Conservation (phyloP, 2,888 invertebrate species). For the Disparrhopalites patrizii region DNA sequence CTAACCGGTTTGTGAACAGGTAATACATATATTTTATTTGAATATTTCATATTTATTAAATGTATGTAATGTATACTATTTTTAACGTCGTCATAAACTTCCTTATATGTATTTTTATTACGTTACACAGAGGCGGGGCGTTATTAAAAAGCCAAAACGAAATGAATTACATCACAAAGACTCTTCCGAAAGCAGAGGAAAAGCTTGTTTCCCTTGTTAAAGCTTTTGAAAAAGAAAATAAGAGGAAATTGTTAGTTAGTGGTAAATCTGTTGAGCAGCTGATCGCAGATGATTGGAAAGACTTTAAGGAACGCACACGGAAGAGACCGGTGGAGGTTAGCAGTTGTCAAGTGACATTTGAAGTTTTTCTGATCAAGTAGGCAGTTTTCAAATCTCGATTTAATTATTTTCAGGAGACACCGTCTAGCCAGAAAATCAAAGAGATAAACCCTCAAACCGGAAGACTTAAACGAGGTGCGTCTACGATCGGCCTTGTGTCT, state of each 20-base stretch:
- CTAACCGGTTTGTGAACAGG: conserved; percentile 13
- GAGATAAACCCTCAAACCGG: too few species aligned
- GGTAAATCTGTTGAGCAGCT: not conserved
- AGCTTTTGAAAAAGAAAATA: conserved; percentile 20
- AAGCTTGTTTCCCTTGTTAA: not conserved
- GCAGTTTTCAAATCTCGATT: too few species aligned
- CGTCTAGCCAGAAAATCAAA: too few species aligned
- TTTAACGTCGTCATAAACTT: not conserved
- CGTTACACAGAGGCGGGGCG: conserved; percentile 2
- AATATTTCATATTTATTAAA: not conserved
- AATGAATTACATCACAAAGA: conserved; percentile 6
- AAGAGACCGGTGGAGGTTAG: not conserved
- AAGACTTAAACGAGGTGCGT: too few species aligned
- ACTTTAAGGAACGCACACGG: not conserved
- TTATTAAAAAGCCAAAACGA: conserved; percentile 20
- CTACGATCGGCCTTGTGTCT: too few species aligned
- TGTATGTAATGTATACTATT: not conserved
- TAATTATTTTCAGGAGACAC: too few species aligned
- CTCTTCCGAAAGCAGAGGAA: conserved; percentile 16
- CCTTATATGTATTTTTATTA: not conserved
- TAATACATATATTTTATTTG: not conserved
- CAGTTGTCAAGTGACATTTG: too few species aligned
- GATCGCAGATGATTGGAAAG: not conserved
- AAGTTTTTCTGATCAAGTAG: too few species aligned
- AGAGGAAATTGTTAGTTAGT: not conserved